Percentiles rank a stretch among this genome's conserved stretches.
Conservation (phyloP, 2,113 vertebrate genomes). For the Arvicanthis niloticus region DNA sequence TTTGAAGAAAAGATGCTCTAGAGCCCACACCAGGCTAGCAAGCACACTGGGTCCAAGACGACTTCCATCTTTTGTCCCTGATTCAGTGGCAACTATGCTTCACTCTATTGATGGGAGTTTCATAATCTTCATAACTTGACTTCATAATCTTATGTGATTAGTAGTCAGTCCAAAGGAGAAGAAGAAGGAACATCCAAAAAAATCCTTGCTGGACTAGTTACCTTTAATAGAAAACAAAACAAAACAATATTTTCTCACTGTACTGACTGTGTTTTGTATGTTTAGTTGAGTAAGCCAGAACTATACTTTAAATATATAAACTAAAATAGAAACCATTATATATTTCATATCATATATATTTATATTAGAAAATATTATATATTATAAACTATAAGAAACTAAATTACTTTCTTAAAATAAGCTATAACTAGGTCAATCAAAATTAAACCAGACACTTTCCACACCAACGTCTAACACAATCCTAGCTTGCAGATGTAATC, state of each 20-base stretch:
- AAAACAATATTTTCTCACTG: neutral
- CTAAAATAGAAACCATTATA: too few species aligned
- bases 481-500: neutral
- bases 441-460: neutral
- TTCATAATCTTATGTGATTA: neutral
- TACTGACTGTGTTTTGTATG: neutral
- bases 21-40: neutral
- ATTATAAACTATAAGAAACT: too few species aligned
- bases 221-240: neutral
- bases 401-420: conserved; percentile 16
- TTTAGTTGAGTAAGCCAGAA: conserved; percentile 23
- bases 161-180: too few species aligned
- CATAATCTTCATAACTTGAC: too few species aligned
- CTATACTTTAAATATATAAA: conserved; percentile 7
- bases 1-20: neutral
- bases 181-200: neutral
- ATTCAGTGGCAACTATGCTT: neutral
- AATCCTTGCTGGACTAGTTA: neutral
- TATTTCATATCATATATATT: too few species aligned
- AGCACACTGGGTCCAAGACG: neutral
- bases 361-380: too few species aligned
- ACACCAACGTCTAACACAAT: neutral
- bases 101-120: too few species aligned
- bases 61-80: too few species aligned
- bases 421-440: neutral